phyloP scores from a whole-genome alignment of 2,888 invertebrate genomes.

The Asteroscopus sphinx region DNA sequence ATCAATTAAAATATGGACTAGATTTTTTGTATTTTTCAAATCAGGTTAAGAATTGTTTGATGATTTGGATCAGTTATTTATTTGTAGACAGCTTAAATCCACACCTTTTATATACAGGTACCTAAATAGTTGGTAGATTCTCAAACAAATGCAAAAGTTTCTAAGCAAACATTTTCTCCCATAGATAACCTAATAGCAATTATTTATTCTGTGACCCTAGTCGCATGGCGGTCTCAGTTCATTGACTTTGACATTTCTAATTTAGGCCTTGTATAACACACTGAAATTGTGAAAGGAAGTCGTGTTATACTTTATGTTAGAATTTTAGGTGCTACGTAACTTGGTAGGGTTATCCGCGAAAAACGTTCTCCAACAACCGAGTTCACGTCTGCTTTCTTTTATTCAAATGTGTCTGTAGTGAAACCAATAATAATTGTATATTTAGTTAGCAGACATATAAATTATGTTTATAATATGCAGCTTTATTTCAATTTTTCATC shows the following conservation, averaged over 20 bases:
- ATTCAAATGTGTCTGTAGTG: slow-evolving; percentile 71
- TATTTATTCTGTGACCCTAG: slow-evolving; percentile 62
- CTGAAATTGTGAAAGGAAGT: slow-evolving; percentile 44
- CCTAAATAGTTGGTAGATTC: slow-evolving; percentile 10
- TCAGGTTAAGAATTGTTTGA: background rate
- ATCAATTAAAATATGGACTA: slow-evolving; percentile 11
- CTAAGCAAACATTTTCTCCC: slow-evolving; percentile 51
- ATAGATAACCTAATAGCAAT: slow-evolving; percentile 52
- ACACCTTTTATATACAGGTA: slow-evolving; percentile 19
- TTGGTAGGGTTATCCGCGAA: slow-evolving; percentile 60
- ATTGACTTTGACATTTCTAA: slow-evolving; percentile 76
- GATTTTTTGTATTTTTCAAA: slow-evolving; percentile 9
- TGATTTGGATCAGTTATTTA: slow-evolving; percentile 5
- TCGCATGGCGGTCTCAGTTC: slow-evolving; percentile 59
- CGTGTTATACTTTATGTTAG: slow-evolving; percentile 32
- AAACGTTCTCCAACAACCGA: slow-evolving; percentile 57
- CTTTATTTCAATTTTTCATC: slow-evolving; percentile 40
- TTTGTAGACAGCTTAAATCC: slow-evolving; percentile 17
- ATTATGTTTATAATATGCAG: slow-evolving; percentile 54
- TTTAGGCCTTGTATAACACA: slow-evolving; percentile 64
- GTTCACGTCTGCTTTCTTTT: slow-evolving; percentile 72
- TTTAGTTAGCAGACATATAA: slow-evolving; percentile 67
- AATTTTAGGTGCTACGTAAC: slow-evolving; percentile 46
- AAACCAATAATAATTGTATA: slow-evolving; percentile 70
- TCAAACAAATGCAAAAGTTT: slow-evolving; percentile 22